Conservation (phyloP, 2,888 invertebrate genomes). For the Hypomecis atomaria region DNA sequence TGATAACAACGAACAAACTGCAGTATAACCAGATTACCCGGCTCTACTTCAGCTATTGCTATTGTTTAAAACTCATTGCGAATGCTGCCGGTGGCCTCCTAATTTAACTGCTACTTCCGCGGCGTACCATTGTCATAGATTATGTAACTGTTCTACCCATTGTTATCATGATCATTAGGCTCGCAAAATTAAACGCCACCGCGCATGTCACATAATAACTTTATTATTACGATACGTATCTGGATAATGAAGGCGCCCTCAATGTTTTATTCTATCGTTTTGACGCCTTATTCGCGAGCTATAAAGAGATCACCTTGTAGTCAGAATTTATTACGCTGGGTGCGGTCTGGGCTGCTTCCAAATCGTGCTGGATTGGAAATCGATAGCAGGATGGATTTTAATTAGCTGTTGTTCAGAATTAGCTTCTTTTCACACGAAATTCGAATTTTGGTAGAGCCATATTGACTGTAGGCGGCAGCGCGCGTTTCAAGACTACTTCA, state of each 20-base stretch:
- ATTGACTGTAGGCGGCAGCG: slow-evolving; percentile 7
- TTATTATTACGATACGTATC: slow-evolving; percentile 39
- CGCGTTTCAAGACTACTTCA: slow-evolving; percentile 2
- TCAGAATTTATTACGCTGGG: slow-evolving; percentile 41
- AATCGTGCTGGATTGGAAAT: slow-evolving; percentile 41
- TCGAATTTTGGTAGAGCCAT: slow-evolving; percentile 3
- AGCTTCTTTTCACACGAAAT: slow-evolving; percentile 24
- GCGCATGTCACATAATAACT: slow-evolving; percentile 33
- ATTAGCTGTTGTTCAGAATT: slow-evolving; percentile 23
- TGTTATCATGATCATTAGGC: slow-evolving; percentile 62
- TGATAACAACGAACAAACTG: slow-evolving; percentile 17
- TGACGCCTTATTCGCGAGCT: slow-evolving; percentile 37
- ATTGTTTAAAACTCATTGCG: slow-evolving; percentile 59
- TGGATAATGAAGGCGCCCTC: slow-evolving; percentile 42
- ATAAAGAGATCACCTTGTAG: slow-evolving; percentile 42
- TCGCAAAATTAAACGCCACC: slow-evolving; percentile 47
- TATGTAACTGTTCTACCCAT: slow-evolving; percentile 48
- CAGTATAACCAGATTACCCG: slow-evolving; percentile 35
- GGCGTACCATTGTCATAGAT: slow-evolving; percentile 42
- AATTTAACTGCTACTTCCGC: slow-evolving; percentile 62
- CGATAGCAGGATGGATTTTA: slow-evolving; percentile 35
- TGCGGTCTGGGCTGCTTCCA: slow-evolving; percentile 40
- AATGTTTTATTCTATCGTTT: slow-evolving; percentile 34
- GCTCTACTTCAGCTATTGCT: slow-evolving; percentile 45
- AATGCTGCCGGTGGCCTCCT: slow-evolving; percentile 58